A percentile compares a stretch with the other conserved stretches of the same genome.
phyloP scores from a whole-genome alignment of 2,888 invertebrate genomes.

The Pseudococcus jackbeardsleyi region DNA sequence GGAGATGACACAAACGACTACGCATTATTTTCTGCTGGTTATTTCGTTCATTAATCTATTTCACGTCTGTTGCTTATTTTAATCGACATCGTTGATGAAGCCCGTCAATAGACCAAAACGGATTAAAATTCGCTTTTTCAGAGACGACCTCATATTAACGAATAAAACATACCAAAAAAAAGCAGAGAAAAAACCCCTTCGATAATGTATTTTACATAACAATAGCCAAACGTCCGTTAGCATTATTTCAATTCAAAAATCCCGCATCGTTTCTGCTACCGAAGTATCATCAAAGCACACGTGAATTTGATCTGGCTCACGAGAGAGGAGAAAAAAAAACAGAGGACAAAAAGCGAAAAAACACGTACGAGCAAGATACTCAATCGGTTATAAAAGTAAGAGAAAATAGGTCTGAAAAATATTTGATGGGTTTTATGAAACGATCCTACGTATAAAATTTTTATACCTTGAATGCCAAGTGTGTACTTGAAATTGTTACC shows the following conservation, averaged over 20 bases:
- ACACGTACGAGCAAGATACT: background rate
- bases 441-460: background rate
- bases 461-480: background rate
- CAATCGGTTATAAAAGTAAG: background rate
- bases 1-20: constrained; percentile 12
- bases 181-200: background rate
- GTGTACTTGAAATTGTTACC: background rate
- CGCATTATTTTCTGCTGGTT: constrained; percentile 29
- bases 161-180: background rate
- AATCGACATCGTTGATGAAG: constrained; percentile 12
- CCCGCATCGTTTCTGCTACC: background rate
- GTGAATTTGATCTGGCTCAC: too few relatives aligned
- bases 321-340: too few relatives aligned
- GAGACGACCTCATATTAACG: background rate
- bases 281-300: too few relatives aligned
- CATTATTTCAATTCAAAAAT: background rate
- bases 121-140: constrained; percentile 20
- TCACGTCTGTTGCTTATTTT: constrained; percentile 8
- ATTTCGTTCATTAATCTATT: constrained; percentile 4
- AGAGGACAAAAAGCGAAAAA: too few relatives aligned
- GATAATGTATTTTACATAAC: background rate
- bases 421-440: background rate
- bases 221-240: background rate
- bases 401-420: background rate
- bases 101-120: background rate